Evolutionary conservation across 1,140 invertebrate species (phyloP).

Genomic region (Nasonia longicornis): DNA sequence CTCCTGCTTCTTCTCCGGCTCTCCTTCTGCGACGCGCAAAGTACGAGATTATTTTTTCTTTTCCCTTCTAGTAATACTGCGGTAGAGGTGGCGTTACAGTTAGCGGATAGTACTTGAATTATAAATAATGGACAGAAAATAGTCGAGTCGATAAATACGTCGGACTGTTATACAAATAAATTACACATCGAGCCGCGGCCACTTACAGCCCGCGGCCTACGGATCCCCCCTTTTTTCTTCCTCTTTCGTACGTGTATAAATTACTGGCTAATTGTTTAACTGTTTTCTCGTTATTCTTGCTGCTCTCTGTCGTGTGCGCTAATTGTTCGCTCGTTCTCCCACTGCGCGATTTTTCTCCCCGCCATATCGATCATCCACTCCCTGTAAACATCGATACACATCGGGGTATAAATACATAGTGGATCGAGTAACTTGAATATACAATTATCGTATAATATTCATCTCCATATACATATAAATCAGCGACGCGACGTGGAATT

Average conservation of each 20-base stretch:
- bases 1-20: not conserved
- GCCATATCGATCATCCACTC: not conserved
- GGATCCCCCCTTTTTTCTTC: not conserved
- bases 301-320: not conserved
- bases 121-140: slow-evolving; percentile 54
- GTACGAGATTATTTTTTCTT: slow-evolving; percentile 47
- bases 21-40: slow-evolving; percentile 20
- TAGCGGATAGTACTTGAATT: slow-evolving; percentile 56
- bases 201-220: slow-evolving; percentile 48
- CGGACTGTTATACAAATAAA: slow-evolving; percentile 60
- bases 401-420: slow-evolving; percentile 11
- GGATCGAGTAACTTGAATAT: not conserved
- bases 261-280: slow-evolving; percentile 33
- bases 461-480: not conserved
- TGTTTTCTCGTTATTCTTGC: not conserved
- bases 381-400: slow-evolving; percentile 25
- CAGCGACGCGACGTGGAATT: not conserved
- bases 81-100: slow-evolving; percentile 61
- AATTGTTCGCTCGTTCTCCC: slow-evolving; percentile 5
- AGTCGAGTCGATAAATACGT: slow-evolving; percentile 56
- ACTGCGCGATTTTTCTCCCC: not conserved
- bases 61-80: slow-evolving; percentile 67
- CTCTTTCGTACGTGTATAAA: slow-evolving; percentile 9
- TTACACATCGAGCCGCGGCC: slow-evolving; percentile 52
- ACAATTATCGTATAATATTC: not conserved